Base-by-base conservation (phyloP, 2,797 vertebrate genomes). In the Cottoperca gobio region DNA sequence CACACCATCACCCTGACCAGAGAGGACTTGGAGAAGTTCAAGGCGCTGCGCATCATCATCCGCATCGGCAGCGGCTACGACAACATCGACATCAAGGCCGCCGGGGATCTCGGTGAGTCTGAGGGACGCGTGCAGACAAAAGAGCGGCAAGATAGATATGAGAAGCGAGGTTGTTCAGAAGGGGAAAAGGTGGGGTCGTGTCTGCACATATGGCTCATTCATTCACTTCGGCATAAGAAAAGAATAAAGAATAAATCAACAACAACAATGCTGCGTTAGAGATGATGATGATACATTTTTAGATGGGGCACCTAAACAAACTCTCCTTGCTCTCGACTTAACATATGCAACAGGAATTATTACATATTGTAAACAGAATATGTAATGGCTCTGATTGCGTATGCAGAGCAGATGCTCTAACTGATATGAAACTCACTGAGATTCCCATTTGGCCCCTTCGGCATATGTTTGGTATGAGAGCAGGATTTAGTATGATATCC, bases 11-110 rank as follows among this genome's bases (percentile, higher is more conserved):
- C 98, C 2, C 94, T 99, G 86, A 99, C 97, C 72, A 92, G 98
- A 65, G 98, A 99, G 85, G 98, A 99, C 88, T 91, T 99, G 89
- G 98, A 99, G 93, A 99, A 99, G 94, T 99, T 99, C 94, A 99
- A 99, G 92, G 97, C 98, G 12, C 94, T 99, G 54, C 90, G 98
- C 58, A 97, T 99, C 90, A 97, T 99, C 39, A 97, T 99, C 72
- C 96, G 97, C 76, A 99, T 99, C 63, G 98, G 98, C 91, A 99
- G 98, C 4, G 98, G 98, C 89, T 99, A 97, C 14, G 98, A 99
- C 94, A 99, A 99, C 85, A 96, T 99, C 0, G 98, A 99, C 94
- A 97, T 99, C 91, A 99, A 99, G 93, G 97, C 98, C 0, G 98
- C 98, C 0, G 98, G 97, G 19, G 98, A 99, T 73, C 95, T 99